Evolutionary conservation across 2,113 vertebrate genomes (phyloP).

Genomic region (Nothoprocta perdicaria): DNA sequence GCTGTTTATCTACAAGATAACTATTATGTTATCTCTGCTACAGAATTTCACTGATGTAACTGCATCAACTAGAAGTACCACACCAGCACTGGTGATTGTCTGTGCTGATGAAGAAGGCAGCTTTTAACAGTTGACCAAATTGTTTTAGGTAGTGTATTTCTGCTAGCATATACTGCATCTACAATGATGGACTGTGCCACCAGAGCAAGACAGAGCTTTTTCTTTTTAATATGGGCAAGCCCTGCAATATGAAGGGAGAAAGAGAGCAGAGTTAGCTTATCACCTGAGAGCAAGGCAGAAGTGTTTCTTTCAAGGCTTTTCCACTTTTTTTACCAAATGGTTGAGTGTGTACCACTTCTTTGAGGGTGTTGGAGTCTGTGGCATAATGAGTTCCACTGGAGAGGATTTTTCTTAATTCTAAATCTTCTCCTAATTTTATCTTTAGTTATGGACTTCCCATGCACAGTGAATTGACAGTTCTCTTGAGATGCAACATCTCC

Average conservation of each 20-base stretch:
- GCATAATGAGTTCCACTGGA: not conserved
- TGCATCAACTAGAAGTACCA: not conserved
- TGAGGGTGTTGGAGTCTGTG: not conserved
- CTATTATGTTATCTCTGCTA: not conserved
- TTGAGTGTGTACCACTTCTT: not conserved
- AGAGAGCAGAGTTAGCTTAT: not conserved
- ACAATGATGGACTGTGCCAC: not conserved
- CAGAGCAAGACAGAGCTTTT: not conserved
- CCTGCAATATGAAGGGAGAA: constrained; percentile 9
- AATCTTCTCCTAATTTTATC: constrained; percentile 3
- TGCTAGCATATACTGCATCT: not conserved
- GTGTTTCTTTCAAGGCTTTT: constrained; percentile 27
- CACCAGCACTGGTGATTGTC: not conserved
- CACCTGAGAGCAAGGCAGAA: constrained; percentile 14
- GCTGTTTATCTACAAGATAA: not conserved
- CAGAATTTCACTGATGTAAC: not conserved
- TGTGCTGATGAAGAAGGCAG: not conserved
- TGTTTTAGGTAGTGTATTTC: not conserved
- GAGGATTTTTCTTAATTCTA: not conserved
- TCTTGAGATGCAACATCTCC: not conserved
- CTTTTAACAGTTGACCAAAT: not conserved
- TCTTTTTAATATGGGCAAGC: not conserved
- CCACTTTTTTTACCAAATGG: not conserved
- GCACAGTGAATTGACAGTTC: not conserved
- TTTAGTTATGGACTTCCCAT: not conserved